Base-by-base conservation (phyloP, 2,797 vertebrate genomes). In the Lagodon rhomboides region DNA sequence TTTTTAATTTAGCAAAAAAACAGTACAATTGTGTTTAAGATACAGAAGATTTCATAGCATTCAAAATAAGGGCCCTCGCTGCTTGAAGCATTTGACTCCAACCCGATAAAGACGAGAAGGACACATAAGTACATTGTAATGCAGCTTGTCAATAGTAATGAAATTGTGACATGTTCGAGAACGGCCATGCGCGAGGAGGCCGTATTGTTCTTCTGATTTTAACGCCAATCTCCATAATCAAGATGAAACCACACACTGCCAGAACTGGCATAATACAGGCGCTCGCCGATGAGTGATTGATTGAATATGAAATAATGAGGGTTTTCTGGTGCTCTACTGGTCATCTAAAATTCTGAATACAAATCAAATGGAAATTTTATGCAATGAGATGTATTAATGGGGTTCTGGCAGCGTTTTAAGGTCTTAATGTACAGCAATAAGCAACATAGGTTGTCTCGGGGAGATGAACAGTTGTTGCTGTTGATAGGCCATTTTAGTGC, bases 351-450 rank as follows among this genome's bases (percentile, higher is more conserved):
- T 95, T 95, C 95, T 85, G 93, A 87, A 94, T 93, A 91, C 91
- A 95, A 95, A 95, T 95, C 92, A 95, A 95, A 96, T 95, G 95
- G 94, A 95, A 95, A 95, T 95, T 95, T 95, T 95, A 96, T 96
- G 95, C 95, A 95, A 95, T 89, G 93, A 93, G 94, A 93, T 93
- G 93, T 93, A 95, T 95, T 95, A 95, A 94, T 95, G 94, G 92
- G 89, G 92, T 89, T 87, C 87, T 68, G 90, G 88, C 92, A 79
- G 88, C 87, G 76, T 94, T 94, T 94, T 94, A 94, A 94, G 93
- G 93, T 94, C 91, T 92, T 95, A 95, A 95, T 96, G 94, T 94
- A 95, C 94, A 92, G 93, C 93, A 93, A 94, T 95, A 92, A 94
- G 92, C 89, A 85, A 84, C 92, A 90, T 89, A 91, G 93, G 93